These are phyloP conservation scores for Eonycteris spelaea DNA, from an alignment of 2,113 vertebrate genomes.

Conservation along the genomic window DNA sequence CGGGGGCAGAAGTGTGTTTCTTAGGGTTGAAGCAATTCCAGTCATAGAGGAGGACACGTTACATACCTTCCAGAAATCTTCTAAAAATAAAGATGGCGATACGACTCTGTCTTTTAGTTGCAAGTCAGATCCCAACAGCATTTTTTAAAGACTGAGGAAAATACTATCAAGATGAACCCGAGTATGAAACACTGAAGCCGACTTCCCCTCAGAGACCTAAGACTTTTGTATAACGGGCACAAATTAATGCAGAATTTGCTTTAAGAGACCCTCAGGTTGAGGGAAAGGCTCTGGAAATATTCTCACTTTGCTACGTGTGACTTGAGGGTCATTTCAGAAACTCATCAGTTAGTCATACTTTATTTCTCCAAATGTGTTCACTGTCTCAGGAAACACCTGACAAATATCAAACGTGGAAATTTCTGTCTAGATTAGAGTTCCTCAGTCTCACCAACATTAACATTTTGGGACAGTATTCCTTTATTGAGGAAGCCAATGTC, in stretches of 20 bases:
- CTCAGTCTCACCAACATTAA: neutral
- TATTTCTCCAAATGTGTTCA: neutral
- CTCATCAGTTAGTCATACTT: neutral
- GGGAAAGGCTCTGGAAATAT: neutral
- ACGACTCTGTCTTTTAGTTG: neutral
- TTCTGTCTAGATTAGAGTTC: neutral
- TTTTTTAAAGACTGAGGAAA: neutral
- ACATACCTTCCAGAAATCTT: neutral
- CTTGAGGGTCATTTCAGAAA: neutral
- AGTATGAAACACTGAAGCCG: neutral
- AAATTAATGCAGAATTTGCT: neutral
- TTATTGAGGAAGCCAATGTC: neutral
- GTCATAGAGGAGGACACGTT: neutral
- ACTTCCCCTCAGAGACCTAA: neutral
- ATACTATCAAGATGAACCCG: neutral
- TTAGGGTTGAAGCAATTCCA: neutral
- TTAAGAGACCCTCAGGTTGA: neutral
- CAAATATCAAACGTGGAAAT: neutral
- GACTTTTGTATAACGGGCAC: neutral
- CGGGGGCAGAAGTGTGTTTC: neutral
- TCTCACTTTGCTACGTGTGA: neutral
- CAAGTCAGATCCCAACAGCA: neutral
- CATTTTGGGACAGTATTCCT: neutral
- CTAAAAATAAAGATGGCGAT: neutral
- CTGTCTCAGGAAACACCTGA: neutral